Conservation (phyloP, 1,140 invertebrate genomes). For the Bombus vancouverensis region DNA sequence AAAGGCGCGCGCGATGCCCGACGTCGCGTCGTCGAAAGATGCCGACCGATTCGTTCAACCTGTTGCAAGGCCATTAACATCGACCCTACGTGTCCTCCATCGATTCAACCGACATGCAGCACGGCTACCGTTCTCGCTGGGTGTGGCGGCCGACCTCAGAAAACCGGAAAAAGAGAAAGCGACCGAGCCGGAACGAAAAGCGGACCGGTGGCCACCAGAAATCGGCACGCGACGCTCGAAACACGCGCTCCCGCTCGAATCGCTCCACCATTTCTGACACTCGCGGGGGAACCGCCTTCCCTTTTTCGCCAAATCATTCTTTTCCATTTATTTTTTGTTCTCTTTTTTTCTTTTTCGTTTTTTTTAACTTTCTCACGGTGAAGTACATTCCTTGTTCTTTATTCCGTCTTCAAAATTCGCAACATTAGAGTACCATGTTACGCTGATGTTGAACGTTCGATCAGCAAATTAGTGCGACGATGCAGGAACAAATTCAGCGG, state of each 20-base stretch:
- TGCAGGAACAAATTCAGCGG: background rate
- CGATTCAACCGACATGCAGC: slow-evolving; percentile 64
- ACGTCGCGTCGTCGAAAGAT: slow-evolving; percentile 51
- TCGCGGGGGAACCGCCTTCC: background rate
- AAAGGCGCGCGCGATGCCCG: slow-evolving; percentile 49
- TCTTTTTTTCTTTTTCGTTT: rapidly evolving
- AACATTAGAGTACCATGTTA: no score
- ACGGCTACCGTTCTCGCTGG: slow-evolving; percentile 30
- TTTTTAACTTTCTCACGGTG: no score
- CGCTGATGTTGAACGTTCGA: background rate
- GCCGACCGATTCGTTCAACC: slow-evolving; percentile 68
- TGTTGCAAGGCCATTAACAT: slow-evolving; percentile 70
- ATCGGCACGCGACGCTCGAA: slow-evolving; percentile 44
- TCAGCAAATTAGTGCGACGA: background rate
- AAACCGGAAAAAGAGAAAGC: slow-evolving; percentile 65
- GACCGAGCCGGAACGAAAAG: slow-evolving; percentile 43
- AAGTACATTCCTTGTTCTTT: no score
- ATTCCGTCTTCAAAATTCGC: no score
- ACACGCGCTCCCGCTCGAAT: background rate
- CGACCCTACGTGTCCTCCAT: slow-evolving; percentile 65
- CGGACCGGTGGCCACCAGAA: slow-evolving; percentile 10
- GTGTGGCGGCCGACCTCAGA: slow-evolving; percentile 63
- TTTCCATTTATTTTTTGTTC: background rate
- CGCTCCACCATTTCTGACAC: background rate
- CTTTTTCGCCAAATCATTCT: background rate